phyloP scores from a whole-genome alignment of 2,888 invertebrate genomes.

The Amblyjoppa proteus region DNA sequence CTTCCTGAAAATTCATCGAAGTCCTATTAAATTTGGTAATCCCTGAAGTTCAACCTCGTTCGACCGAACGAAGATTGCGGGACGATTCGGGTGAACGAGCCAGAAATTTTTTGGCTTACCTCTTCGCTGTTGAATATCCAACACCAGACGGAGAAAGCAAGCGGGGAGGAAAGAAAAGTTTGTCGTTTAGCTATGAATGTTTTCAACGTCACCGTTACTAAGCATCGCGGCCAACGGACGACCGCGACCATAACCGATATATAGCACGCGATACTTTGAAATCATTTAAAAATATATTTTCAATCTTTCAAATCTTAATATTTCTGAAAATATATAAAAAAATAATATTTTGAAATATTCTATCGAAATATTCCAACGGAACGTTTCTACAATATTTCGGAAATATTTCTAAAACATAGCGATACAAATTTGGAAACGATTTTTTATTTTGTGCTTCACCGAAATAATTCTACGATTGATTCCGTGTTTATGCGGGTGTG shows the following conservation, averaged over 20 bases:
- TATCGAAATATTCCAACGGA: too few relatives aligned
- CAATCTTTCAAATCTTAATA: too few relatives aligned
- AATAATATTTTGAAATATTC: too few relatives aligned
- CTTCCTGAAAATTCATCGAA: conserved; percentile 81
- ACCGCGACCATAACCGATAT: background rate
- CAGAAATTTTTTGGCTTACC: conserved; percentile 75
- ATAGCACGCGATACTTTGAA: background rate
- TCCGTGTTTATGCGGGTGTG: too few relatives aligned
- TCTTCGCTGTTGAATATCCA: conserved; percentile 78
- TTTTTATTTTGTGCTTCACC: too few relatives aligned
- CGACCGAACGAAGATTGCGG: conserved; percentile 5
- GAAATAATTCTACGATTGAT: too few relatives aligned
- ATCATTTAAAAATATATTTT: too few relatives aligned
- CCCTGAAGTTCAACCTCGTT: conserved; percentile 38
- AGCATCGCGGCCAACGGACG: conserved; percentile 38
- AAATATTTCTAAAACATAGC: too few relatives aligned
- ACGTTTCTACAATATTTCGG: too few relatives aligned
- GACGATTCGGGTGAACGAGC: conserved; percentile 40
- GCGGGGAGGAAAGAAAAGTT: conserved; percentile 78
- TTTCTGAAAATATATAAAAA: too few relatives aligned
- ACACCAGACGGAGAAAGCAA: conserved; percentile 73
- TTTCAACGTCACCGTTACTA: conserved; percentile 69
- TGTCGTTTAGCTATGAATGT: conserved; percentile 76
- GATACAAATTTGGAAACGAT: too few relatives aligned
- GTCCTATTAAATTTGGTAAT: conserved; percentile 65